Conservation (phyloP, 2,797 vertebrate species). For the Danio albolineatus region DNA sequence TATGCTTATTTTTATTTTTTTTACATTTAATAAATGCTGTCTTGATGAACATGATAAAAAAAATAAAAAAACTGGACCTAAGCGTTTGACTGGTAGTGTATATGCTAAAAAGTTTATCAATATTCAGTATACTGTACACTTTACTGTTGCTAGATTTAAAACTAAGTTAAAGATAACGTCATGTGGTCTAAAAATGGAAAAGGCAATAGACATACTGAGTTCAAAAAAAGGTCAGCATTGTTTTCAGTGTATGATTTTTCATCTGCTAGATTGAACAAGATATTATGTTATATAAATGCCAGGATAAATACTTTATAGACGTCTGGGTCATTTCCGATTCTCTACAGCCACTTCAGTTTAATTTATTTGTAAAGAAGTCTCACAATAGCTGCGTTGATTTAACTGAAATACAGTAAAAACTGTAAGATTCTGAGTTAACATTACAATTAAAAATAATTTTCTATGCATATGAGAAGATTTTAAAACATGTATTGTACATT, state of each 20-base stretch:
- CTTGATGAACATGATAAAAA: too few species aligned
- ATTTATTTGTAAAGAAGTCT: too few species aligned
- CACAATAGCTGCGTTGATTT: too few species aligned
- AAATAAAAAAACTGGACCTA: too few species aligned
- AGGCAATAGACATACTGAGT: conserved; percentile 6
- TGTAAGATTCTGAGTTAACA: too few species aligned
- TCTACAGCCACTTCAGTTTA: background rate
- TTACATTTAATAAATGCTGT: too few species aligned
- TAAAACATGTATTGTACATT: too few species aligned
- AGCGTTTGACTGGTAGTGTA: background rate
- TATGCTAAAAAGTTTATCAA: background rate
- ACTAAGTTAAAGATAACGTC: background rate
- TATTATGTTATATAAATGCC: conserved; percentile 7
- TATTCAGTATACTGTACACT: background rate
- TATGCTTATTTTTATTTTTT: too few species aligned
- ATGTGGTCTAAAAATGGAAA: background rate
- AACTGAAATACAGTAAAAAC: too few species aligned
- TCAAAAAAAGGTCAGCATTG: background rate
- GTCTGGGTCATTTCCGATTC: background rate
- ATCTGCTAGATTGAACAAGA: background rate
- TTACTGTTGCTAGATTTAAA: background rate
- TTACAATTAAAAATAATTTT: too few species aligned
- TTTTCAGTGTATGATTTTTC: conserved; percentile 4
- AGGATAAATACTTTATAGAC: conserved; percentile 5
- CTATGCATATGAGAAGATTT: too few species aligned